phyloP scores from a whole-genome alignment of 2,113 vertebrate genomes.

The Lophura nycthemera region DNA sequence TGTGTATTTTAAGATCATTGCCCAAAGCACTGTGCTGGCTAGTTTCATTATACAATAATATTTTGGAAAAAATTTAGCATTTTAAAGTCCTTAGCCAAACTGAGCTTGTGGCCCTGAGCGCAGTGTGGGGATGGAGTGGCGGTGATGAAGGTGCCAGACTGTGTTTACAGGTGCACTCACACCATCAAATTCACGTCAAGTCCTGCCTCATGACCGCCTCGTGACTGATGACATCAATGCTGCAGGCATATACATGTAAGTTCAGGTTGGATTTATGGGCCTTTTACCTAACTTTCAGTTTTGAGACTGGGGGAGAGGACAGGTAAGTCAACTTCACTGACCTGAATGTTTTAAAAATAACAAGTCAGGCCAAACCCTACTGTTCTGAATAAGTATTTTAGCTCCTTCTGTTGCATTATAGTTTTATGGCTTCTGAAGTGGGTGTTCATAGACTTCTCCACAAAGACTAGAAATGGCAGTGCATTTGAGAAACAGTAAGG shows the following conservation, averaged over 20 bases:
- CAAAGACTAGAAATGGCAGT: background rate
- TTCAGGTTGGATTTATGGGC: background rate
- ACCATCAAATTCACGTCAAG: background rate
- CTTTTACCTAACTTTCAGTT: background rate
- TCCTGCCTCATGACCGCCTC: fast-evolving
- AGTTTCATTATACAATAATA: background rate
- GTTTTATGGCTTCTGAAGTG: background rate
- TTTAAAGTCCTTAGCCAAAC: background rate
- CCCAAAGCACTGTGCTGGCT: background rate
- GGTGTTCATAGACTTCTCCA: background rate
- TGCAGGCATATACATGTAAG: background rate
- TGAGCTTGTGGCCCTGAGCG: fast-evolving
- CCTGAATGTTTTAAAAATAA: background rate
- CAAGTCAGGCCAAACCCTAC: background rate
- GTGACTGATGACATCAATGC: background rate
- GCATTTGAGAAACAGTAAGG: background rate
- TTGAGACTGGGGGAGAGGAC: background rate
- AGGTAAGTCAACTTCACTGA: background rate
- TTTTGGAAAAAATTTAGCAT: background rate
- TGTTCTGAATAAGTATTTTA: background rate
- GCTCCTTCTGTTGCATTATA: background rate
- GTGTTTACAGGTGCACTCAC: background rate
- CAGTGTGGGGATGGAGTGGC: background rate
- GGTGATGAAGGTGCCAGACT: background rate
- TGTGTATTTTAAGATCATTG: background rate